phyloP scores from a whole-genome alignment of 2,888 invertebrate genomes.

The Gymnosoma rotundatum region DNA sequence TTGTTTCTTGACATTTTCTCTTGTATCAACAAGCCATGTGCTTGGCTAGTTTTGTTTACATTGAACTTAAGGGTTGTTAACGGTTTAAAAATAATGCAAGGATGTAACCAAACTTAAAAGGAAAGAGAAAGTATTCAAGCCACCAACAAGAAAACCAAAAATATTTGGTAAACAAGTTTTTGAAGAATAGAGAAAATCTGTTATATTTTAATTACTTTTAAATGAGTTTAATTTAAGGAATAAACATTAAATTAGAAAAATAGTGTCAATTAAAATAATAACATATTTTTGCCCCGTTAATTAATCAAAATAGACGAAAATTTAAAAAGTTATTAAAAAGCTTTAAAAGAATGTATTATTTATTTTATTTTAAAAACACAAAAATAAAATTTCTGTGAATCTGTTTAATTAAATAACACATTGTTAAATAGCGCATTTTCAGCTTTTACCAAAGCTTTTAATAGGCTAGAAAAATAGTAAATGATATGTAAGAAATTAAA shows the following conservation, averaged over 20 bases:
- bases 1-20: background rate
- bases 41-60: constrained; percentile 62
- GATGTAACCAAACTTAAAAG: background rate
- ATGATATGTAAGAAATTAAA: too few relatives aligned
- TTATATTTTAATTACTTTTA: constrained; percentile 6
- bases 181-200: constrained; percentile 3
- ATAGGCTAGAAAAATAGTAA: too few relatives aligned
- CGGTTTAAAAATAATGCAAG: too few relatives aligned
- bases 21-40: constrained; percentile 47
- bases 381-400: too few relatives aligned
- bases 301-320: background rate
- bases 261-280: too few relatives aligned
- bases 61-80: constrained; percentile 53
- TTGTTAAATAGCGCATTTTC: too few relatives aligned
- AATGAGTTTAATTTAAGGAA: background rate
- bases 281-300: too few relatives aligned
- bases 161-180: background rate
- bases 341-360: too few relatives aligned
- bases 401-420: too few relatives aligned
- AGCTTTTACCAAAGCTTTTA: too few relatives aligned
- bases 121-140: constrained; percentile 43
- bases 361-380: too few relatives aligned
- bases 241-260: background rate
- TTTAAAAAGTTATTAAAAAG: too few relatives aligned
- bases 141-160: background rate